These are phyloP conservation scores for Psephotus haematonotus DNA, from an alignment of 2,113 vertebrate species.

Conservation along the genomic window DNA sequence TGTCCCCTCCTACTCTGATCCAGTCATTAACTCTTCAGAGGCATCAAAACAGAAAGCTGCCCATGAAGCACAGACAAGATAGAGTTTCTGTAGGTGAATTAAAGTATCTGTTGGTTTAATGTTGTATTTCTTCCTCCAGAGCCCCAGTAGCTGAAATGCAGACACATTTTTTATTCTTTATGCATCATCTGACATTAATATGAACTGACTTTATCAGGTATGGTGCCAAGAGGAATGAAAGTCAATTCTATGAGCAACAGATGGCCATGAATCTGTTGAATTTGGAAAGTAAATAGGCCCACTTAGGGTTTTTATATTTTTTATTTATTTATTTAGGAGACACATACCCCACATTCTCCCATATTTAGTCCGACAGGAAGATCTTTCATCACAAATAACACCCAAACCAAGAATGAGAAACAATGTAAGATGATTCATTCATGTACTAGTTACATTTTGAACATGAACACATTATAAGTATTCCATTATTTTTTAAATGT, in stretches of 20 bases:
- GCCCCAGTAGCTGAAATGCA: background rate
- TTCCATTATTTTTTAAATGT: background rate
- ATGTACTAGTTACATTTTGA: background rate
- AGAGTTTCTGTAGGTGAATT: background rate
- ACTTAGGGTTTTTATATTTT: background rate
- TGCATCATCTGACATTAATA: conserved; percentile 18
- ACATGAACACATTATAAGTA: background rate
- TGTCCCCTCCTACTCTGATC: background rate
- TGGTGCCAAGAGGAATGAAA: conserved; percentile 36
- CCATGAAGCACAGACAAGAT: background rate
- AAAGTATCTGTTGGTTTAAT: background rate
- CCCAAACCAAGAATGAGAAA: background rate
- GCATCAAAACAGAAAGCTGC: background rate
- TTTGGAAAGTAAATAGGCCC: conserved; percentile 1
- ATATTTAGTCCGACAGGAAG: background rate
- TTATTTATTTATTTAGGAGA: background rate
- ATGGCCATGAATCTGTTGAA: conserved; percentile 15
- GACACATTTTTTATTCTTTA: background rate
- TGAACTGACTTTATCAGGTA: background rate
- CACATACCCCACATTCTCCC: background rate
- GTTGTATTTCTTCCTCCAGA: background rate
- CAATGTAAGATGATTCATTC: background rate
- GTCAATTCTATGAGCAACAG: conserved; percentile 15
- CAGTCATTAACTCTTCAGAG: background rate
- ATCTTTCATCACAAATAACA: background rate